Base-by-base conservation (phyloP, 2,113 vertebrate genomes). In the Atherinomorus stipes region DNA sequence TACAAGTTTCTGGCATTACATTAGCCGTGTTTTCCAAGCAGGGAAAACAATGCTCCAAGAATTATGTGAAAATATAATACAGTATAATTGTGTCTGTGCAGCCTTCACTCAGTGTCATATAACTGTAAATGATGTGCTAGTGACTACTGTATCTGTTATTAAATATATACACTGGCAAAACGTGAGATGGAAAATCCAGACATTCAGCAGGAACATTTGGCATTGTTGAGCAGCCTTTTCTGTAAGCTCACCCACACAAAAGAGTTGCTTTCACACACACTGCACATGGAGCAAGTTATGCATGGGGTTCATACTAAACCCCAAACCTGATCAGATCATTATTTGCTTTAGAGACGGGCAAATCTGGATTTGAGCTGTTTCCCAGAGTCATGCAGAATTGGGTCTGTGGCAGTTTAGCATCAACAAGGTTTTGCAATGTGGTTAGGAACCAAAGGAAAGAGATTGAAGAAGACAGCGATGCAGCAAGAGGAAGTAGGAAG, bases 241-340 rank as follows among this genome's bases (percentile, higher is more conserved):
- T 68, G 78, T 74, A 67, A 83, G 23, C 42, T 51, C 38, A 68
- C 40, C 57, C 82, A 78, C 79, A 76, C 74, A 78, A 45, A 57
- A 25, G 52, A 77, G 70, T 62, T 67, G 72, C 56, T 67, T 40
- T 56, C 65, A 81, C 69, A 74, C 64, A 72, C 37, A 72, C 74
- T 64, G 49, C 88, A 91, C 88, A 91, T 86, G 86, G 85, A 77
- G 78, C 44, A 49, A 61, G 79, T 91, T 88, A 89, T 92, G 53
- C 85, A 88, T 49, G 80, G 87, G 84, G 85, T 88, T 91, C 75
- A 80, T 60, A 49, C 84, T 58, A 59, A 71, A 64, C 69, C 69
- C 52, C 34, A 6, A 62, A 83, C 73, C 80, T 85, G 76, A 91
- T 84, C 83, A 77, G 60, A 80, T 85, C 76, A 71, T 81, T 70